Evolutionary conservation across 2,888 invertebrate species (phyloP).

Genomic region (Uloborus plumipes): DNA sequence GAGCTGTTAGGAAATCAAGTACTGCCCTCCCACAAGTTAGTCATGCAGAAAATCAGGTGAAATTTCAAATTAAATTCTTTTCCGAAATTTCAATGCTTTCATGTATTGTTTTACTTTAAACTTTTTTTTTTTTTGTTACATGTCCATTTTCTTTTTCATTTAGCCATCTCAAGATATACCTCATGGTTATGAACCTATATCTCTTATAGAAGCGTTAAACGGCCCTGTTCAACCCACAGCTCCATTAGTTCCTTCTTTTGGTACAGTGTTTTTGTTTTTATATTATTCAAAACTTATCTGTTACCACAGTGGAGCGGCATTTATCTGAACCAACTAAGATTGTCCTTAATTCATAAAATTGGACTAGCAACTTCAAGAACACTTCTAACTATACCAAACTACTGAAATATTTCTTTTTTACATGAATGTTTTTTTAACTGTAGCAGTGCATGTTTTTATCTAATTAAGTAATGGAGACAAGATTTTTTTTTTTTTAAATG

Average conservation of each 20-base stretch:
- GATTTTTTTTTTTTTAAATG: no score
- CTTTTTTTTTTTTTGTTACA: neutral
- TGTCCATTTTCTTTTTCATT: neutral
- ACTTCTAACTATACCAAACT: no score
- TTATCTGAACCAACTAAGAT: no score
- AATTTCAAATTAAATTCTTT: neutral
- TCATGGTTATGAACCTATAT: conserved; percentile 92
- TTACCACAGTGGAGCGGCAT: neutral
- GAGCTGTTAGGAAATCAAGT: conserved; percentile 84
- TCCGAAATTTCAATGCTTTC: neutral
- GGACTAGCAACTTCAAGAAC: no score
- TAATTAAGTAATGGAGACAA: no score
- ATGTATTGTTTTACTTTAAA: neutral
- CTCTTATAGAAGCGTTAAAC: conserved; percentile 94
- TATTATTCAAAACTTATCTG: neutral
- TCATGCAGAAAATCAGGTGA: conserved; percentile 61
- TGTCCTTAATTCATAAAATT: no score
- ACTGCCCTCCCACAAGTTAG: conserved; percentile 50
- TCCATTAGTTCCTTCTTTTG: conserved; percentile 48
- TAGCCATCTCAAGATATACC: conserved; percentile 79
- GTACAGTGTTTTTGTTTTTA: neutral
- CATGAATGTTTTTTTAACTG: no score
- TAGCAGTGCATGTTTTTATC: no score
- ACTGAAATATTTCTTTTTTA: no score
- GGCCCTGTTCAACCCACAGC: conserved; percentile 78